Conservation (phyloP, 2,113 vertebrate genomes). For the Nothobranchius kuhntae region DNA sequence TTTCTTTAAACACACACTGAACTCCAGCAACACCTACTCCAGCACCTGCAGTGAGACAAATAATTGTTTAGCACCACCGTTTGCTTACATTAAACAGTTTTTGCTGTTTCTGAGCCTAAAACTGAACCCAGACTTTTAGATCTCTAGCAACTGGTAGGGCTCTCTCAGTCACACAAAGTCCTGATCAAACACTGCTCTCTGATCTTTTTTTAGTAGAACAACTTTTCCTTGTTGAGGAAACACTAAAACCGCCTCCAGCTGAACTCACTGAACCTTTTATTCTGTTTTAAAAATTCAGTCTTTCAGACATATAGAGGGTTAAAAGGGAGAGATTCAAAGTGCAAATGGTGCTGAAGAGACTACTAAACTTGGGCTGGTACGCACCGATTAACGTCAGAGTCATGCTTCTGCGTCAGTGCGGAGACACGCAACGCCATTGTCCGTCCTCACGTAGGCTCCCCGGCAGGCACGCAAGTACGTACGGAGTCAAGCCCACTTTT, state of each 20-base stretch:
- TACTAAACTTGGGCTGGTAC: too few relatives aligned
- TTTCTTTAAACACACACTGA: slow-evolving; percentile 10
- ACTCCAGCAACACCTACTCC: slow-evolving; percentile 27
- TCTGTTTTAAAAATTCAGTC: not conserved
- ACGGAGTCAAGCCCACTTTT: too few relatives aligned
- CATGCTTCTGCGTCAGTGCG: too few relatives aligned
- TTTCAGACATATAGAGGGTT: not conserved
- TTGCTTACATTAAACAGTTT: not conserved
- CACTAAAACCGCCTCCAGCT: not conserved
- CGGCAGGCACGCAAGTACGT: too few relatives aligned
- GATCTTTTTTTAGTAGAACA: not conserved
- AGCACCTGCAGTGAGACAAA: slow-evolving; percentile 31
- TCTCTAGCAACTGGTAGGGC: slow-evolving; percentile 40
- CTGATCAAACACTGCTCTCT: not conserved
- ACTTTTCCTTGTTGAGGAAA: not conserved
- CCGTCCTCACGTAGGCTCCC: too few relatives aligned
- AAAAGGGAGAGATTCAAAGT: not conserved
- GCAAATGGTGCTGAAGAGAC: too few relatives aligned
- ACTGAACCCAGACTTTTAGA: slow-evolving; percentile 2
- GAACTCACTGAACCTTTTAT: not conserved
- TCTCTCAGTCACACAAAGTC: not conserved
- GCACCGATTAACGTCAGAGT: too few relatives aligned
- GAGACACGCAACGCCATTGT: too few relatives aligned
- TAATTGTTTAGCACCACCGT: too few relatives aligned
- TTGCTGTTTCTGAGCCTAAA: not conserved